Evolutionary conservation across 2,113 vertebrate genomes (phyloP).

Genomic region (Megatriorchis doriae): DNA sequence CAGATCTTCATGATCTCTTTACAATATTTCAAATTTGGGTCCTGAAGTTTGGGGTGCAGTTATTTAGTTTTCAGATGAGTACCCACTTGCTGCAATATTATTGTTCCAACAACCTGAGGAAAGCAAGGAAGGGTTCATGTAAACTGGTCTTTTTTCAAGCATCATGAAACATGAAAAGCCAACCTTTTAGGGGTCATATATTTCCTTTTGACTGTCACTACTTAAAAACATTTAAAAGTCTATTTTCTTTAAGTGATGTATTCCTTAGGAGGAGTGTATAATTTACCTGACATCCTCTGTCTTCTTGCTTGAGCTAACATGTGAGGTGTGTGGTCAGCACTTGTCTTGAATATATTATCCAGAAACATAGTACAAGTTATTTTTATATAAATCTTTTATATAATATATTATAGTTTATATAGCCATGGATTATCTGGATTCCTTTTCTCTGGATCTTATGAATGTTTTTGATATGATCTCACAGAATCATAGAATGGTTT

Average conservation of each 20-base stretch:
- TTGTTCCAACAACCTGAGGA: neutral
- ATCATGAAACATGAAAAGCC: neutral
- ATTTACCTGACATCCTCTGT: neutral
- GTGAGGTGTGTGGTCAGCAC: neutral
- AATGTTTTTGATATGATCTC: neutral
- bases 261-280: neutral
- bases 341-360: neutral
- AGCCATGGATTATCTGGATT: neutral
- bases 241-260: neutral
- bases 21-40: neutral
- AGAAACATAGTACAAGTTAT: neutral
- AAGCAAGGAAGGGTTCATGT: neutral
- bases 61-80: neutral
- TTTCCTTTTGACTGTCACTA: neutral
- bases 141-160: neutral
- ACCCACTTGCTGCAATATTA: neutral
- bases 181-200: neutral
- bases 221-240: neutral
- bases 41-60: neutral
- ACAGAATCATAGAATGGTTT: neutral
- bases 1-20: neutral
- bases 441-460: neutral
- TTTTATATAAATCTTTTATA: neutral
- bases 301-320: neutral
- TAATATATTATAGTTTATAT: neutral